phyloP scores from a whole-genome alignment of 2,113 vertebrate genomes.

The Oncorhynchus mykiss region DNA sequence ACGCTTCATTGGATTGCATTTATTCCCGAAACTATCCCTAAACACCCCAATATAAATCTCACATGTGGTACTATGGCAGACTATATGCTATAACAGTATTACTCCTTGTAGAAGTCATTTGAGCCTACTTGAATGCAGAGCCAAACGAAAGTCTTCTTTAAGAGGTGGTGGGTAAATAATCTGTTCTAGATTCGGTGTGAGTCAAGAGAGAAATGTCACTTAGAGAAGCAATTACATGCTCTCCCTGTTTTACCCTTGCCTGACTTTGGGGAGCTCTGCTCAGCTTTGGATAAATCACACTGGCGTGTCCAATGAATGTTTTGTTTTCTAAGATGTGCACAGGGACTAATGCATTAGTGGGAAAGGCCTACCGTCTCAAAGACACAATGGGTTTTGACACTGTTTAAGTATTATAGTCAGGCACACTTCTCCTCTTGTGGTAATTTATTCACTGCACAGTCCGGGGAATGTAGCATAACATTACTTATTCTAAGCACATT shows the following conservation, averaged over 20 bases:
- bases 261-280: constrained; percentile 1
- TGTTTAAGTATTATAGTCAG: too few species aligned
- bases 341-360: constrained; percentile 31
- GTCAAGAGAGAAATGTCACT: background rate
- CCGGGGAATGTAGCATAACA: constrained; percentile 2
- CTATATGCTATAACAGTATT: background rate
- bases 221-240: background rate
- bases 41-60: too few species aligned
- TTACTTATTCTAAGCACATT: constrained; percentile 31
- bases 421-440: too few species aligned
- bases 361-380: constrained; percentile 25
- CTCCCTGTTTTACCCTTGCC: background rate
- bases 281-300: constrained; percentile 18
- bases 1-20: too few species aligned
- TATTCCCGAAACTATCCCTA: too few species aligned
- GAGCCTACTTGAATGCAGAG: background rate
- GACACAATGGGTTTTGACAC: constrained; percentile 24
- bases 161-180: background rate
- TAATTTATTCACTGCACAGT: too few species aligned
- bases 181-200: background rate
- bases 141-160: background rate
- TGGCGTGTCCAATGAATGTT: constrained; percentile 36
- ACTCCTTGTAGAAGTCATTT: background rate
- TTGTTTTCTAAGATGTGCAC: constrained; percentile 37
- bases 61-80: too few species aligned